Evolutionary conservation across 2,797 vertebrate genomes (phyloP).

Genomic region (Acridotheres tristis): DNA sequence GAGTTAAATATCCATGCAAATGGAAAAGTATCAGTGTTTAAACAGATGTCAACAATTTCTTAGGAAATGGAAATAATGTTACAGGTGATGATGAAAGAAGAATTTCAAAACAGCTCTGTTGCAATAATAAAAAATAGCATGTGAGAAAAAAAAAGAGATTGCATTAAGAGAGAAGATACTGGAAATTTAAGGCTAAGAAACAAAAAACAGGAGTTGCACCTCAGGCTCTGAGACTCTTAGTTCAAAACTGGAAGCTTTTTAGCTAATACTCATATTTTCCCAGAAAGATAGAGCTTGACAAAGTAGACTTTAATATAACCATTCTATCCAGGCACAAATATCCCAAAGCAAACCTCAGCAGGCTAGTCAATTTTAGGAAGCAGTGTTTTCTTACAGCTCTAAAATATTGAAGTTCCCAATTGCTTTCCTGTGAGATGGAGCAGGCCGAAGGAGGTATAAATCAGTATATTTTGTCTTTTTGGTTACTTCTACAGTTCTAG

Average conservation of each 20-base stretch:
- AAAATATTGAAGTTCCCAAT: not conserved
- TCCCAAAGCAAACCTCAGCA: not conserved
- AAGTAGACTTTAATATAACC: not conserved
- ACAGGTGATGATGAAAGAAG: not conserved
- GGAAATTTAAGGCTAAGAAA: not conserved
- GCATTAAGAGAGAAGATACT: not conserved
- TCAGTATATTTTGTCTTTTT: not conserved
- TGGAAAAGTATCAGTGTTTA: not conserved
- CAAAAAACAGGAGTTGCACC: not conserved
- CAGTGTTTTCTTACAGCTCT: not conserved
- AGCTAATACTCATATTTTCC: not conserved
- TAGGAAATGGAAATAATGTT: not conserved
- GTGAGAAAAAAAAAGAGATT: not conserved
- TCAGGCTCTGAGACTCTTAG: not conserved
- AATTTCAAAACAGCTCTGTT: not conserved
- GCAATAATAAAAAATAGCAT: not conserved
- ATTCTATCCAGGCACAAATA: not conserved
- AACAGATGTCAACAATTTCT: slow-evolving; percentile 9
- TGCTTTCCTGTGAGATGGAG: not conserved
- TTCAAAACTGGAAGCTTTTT: not conserved
- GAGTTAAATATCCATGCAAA: not conserved
- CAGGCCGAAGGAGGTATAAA: not conserved
- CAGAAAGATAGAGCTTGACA: not conserved
- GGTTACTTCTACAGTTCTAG: not conserved
- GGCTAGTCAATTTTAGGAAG: not conserved